phyloP scores from a whole-genome alignment of 53 echinoderm and acorn worm genomes.

The Paracentrotus lividus region DNA sequence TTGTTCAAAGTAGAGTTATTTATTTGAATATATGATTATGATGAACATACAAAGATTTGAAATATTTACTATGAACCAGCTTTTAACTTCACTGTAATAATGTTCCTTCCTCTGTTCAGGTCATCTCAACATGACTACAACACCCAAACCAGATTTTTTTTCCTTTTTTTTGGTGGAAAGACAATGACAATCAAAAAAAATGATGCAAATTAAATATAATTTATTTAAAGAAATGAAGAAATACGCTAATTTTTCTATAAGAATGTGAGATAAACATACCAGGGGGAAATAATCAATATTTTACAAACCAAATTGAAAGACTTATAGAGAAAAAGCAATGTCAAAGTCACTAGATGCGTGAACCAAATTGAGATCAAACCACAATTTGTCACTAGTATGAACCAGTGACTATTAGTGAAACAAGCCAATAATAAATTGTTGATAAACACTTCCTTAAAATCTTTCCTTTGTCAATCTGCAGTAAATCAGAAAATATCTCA shows the following conservation, averaged over 20 bases:
- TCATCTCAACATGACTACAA: no score
- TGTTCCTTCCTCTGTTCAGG: background rate
- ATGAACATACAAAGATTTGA: slow-evolving; percentile 10
- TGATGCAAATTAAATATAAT: background rate
- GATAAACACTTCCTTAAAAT: background rate
- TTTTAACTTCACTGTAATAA: background rate
- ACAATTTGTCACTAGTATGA: background rate
- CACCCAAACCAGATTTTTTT: no score
- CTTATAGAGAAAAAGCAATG: background rate
- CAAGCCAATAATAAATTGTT: background rate
- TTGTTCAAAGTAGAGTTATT: background rate
- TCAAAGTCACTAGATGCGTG: background rate
- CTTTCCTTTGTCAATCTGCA: background rate
- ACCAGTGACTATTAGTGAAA: background rate
- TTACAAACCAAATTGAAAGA: slow-evolving; percentile 4
- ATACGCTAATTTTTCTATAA: background rate
- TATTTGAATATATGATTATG: background rate
- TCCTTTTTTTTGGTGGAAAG: no score
- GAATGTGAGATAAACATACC: slow-evolving; percentile 44
- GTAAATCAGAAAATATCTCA: background rate
- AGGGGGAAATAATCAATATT: background rate
- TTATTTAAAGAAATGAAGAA: background rate
- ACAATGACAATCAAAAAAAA: background rate
- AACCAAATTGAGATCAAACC: background rate
- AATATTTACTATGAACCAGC: slow-evolving; percentile 33